Base-by-base conservation (phyloP, 2,113 vertebrate species). In the Boleophthalmus pectinirostris region DNA sequence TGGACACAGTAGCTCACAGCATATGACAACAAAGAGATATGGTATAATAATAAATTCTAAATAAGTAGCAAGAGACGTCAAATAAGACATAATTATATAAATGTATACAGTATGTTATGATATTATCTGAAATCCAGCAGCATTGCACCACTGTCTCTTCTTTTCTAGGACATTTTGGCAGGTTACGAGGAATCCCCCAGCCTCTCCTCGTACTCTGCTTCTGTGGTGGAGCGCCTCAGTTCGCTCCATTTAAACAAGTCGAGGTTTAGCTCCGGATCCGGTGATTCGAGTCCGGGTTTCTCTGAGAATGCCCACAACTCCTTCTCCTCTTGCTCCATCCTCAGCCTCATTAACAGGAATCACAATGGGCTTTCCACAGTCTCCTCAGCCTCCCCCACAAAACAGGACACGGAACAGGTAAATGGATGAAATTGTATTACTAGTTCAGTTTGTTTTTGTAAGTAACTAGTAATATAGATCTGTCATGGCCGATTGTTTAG, bases 81-180 rank as follows among this genome's bases (percentile, higher is more conserved):
- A n/a, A n/a, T n/a, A n/a, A n/a, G n/a, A n/a, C n/a, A n/a, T n/a
- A n/a, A n/a, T n/a, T n/a, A n/a, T n/a, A n/a, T n/a, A n/a, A n/a
- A n/a, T n/a, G n/a, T n/a, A n/a, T n/a, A n/a, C n/a, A n/a, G n/a
- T n/a, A 38, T 38, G 35, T 38, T 38, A 38, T 0, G 35, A 38
- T 38, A 8, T 38, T 0, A 38, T 38, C 35, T 3, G 9, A 38
- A 38, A 38, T 8, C 38, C 38, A 10, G 38, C 38, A 53, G 18
- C 18, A 6, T 53, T 20, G n/a, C 38, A 20, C 18, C 16, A 7
- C 18, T n/a, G 10, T 15, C 24, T 29, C 23, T 63, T 53, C 54
- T 65, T 5, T 66, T 73, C 18, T 74, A 94, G 94, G 83, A 92
- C 38, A 85, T 94, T 70, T 60, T 94, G 77, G 66, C 78, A 0